Percentiles rank a stretch among this genome's conserved stretches.
Conservation (phyloP, 2,113 vertebrate genomes). For the Rafetus swinhoei region DNA sequence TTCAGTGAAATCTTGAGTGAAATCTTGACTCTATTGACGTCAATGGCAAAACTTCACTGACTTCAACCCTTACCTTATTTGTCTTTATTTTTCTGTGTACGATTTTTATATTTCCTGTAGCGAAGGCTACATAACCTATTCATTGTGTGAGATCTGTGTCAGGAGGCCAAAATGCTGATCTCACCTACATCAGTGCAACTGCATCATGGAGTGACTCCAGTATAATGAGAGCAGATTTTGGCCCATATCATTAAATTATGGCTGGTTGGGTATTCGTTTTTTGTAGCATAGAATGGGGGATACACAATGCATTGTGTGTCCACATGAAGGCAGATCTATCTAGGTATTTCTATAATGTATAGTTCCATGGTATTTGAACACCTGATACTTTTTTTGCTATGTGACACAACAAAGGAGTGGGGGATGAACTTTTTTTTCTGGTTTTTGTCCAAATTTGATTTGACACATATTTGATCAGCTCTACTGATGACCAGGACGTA, state of each 20-base stretch:
- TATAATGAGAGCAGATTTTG: neutral
- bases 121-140: neutral
- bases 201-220: accelerated
- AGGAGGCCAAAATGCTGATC: accelerated
- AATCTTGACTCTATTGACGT: neutral
- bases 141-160: neutral
- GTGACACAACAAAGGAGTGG: neutral
- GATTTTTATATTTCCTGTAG: neutral
- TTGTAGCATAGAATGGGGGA: neutral
- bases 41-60: neutral
- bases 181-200: accelerated
- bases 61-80: neutral
- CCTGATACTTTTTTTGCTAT: neutral
- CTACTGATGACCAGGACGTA: neutral
- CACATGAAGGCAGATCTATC: neutral
- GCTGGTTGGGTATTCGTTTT: neutral
- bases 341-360: neutral
- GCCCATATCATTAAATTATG: neutral
- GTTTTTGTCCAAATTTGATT: neutral
- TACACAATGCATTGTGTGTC: neutral
- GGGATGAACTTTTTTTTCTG: neutral
- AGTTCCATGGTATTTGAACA: neutral
- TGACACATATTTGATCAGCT: neutral
- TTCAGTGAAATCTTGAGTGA: neutral
- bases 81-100: neutral